These are phyloP conservation scores for Eueides isabella DNA, from an alignment of 1,140 invertebrate species.

Conservation along the genomic window DNA sequence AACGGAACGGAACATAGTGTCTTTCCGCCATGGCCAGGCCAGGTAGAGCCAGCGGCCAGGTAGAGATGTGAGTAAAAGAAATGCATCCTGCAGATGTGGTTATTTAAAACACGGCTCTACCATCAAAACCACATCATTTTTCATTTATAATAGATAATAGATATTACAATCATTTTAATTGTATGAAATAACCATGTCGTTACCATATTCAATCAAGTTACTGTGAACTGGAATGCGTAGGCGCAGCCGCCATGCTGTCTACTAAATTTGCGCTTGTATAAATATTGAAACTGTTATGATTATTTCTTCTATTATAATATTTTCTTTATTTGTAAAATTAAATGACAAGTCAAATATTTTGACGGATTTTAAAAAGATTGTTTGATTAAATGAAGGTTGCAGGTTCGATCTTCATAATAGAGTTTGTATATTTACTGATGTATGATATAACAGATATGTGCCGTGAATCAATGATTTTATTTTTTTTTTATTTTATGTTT, in stretches of 20 bases:
- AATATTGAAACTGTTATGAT: not conserved
- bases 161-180: slow-evolving; percentile 17
- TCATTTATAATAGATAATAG: no score
- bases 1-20: no score
- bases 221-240: slow-evolving; percentile 50
- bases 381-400: not conserved
- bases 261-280: slow-evolving; percentile 18
- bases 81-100: no score
- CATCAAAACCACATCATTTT: no score
- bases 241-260: slow-evolving; percentile 58
- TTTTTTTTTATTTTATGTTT: not conserved
- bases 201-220: slow-evolving; percentile 33
- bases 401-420: not conserved
- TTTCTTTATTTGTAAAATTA: not conserved
- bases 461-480: no score
- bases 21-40: no score
- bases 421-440: no score
- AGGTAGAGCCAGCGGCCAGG: no score
- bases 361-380: not conserved
- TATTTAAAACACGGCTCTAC: no score
- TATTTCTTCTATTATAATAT: not conserved
- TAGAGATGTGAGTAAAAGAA: no score
- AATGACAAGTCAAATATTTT: no score
- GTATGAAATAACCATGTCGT: slow-evolving; percentile 21
- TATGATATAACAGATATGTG: no score